Evolutionary conservation across 1,140 invertebrate species (phyloP), one percentile per base, ranked within the genome.

Genomic region (Euwallacea fornicatus): DNA sequence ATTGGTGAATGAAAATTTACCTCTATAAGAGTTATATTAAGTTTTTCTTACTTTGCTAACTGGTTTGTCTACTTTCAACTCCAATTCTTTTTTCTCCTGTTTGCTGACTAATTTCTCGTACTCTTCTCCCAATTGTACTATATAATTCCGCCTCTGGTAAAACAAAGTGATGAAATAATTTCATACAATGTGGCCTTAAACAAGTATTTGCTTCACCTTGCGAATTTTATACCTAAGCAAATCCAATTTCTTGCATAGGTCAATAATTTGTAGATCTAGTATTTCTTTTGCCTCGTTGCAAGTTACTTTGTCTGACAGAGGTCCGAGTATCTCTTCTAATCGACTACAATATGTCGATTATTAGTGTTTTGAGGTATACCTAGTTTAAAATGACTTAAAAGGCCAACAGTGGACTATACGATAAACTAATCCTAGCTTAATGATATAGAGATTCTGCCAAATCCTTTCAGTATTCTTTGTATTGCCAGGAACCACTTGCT

Each of bases 181-280:
- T 1, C 21, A 33, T 33, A 33, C 21, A 33, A 33, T 33, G 4
- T 33, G 21, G 21, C 1, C 21, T 33, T 33, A 33, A 33, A 33
- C 4, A 33, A 33, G 21, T 33, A 33, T 33, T 33, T 33, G 21
- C 4, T 33, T 33, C 75, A 80, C 78, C 81, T 87, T 86, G 74
- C 86, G 86, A 46, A 84, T 88, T 67, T 88, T 85, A 77, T 91
- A 91, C 68, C 86, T 86, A n/a, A 91, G 76, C 41, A 93, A 80
- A 83, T 93, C 91, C 47, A 91, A 80, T 73, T 90, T 87, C 78
- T 93, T 93, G 15, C 88, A 84, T 69, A 88, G 84, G 74, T 92
- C 89, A 16, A 90, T 91, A 47, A 91, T 87, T 82, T 92, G 89
- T n/a, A 91, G 83, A 74, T 92, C 89, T 33, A 91, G 79, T 66